Evolutionary conservation across 2,888 invertebrate genomes (phyloP).

Genomic region (Lutraria lutraria): DNA sequence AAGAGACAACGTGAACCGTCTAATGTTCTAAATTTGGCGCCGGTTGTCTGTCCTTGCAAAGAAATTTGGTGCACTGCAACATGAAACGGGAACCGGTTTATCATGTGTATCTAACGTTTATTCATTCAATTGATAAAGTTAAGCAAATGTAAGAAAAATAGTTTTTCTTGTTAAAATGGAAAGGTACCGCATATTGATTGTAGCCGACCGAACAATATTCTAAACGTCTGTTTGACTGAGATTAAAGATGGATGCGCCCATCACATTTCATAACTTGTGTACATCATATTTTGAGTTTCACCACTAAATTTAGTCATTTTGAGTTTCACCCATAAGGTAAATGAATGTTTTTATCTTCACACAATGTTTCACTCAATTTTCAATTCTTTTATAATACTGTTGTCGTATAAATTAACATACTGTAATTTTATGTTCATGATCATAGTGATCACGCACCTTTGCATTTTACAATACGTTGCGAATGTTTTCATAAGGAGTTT

Average conservation of each 20-base stretch:
- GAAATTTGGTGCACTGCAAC: too few relatives aligned
- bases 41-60: too few relatives aligned
- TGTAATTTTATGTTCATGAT: neutral
- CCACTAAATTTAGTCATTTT: neutral
- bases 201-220: neutral
- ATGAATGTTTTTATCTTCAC: neutral
- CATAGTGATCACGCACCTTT: too few relatives aligned
- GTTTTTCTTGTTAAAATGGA: too few relatives aligned
- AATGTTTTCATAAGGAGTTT: too few relatives aligned
- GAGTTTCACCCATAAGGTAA: neutral
- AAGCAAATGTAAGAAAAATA: too few relatives aligned
- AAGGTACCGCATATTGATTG: neutral
- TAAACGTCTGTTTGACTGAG: neutral
- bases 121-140: too few relatives aligned
- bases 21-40: too few relatives aligned
- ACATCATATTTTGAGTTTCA: constrained; percentile 1
- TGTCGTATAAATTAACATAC: neutral
- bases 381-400: neutral
- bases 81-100: too few relatives aligned
- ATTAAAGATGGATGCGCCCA: constrained; percentile 23
- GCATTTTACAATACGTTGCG: too few relatives aligned
- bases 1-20: too few relatives aligned
- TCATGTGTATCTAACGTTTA: too few relatives aligned
- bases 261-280: neutral
- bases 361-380: neutral